A percentile compares a stretch with the other conserved stretches of the same genome.
Conservation (phyloP, 2,113 vertebrate genomes). For the Pseudonaja textilis region DNA sequence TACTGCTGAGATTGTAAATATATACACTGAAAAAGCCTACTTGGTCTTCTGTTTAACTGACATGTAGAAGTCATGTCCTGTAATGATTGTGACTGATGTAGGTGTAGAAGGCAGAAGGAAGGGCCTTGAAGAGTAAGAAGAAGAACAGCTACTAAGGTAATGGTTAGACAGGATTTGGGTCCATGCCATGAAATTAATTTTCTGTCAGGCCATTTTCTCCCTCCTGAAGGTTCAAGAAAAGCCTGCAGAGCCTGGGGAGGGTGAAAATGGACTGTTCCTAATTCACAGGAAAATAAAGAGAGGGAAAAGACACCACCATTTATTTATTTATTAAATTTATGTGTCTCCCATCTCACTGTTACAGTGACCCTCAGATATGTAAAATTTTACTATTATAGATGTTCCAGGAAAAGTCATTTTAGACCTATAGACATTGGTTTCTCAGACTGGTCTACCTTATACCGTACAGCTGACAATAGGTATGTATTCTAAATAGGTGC, state of each 20-base stretch:
- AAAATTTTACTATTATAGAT: neutral
- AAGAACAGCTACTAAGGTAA: neutral
- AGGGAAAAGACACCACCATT: neutral
- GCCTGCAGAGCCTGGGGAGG: too few relatives aligned
- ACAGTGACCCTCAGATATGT: neutral
- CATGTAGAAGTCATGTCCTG: neutral
- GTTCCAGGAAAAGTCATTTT: neutral
- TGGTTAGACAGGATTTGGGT: neutral
- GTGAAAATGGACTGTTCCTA: neutral
- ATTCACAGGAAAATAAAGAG: neutral
- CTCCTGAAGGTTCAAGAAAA: too few relatives aligned
- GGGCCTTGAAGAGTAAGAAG: neutral
- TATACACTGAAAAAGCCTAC: neutral
- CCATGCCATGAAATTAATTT: neutral
- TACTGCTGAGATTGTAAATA: neutral
- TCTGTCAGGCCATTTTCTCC: neutral
- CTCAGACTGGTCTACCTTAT: neutral
- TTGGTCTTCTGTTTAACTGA: neutral
- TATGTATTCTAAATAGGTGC: neutral
- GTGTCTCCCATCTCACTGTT: neutral
- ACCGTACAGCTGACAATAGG: neutral
- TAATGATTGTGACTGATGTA: neutral
- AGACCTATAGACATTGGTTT: neutral
- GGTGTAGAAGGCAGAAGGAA: neutral
- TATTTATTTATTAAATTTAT: neutral